Conservation (phyloP, 2,113 vertebrate genomes). For the Heterotilapia buettikoferi region DNA sequence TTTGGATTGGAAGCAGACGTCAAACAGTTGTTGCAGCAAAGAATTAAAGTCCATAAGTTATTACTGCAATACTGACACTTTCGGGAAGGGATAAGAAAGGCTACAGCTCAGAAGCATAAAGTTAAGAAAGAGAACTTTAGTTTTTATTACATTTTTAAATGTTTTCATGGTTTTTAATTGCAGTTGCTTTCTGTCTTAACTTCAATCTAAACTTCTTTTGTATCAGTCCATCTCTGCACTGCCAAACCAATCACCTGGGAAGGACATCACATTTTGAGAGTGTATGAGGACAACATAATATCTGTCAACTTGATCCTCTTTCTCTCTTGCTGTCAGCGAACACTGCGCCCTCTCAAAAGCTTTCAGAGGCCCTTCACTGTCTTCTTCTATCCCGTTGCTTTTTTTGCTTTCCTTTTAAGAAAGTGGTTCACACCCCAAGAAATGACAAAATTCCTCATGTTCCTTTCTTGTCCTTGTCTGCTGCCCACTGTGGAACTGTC, state of each 20-base stretch:
- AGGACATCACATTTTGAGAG: constrained; percentile 53
- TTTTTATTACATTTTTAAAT: background rate
- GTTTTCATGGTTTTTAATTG: background rate
- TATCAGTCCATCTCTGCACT: constrained; percentile 5
- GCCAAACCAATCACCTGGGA: constrained; percentile 54
- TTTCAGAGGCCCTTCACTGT: constrained; percentile 38
- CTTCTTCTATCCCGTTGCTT: background rate
- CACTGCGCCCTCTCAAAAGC: constrained; percentile 32
- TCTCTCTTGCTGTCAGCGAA: constrained; percentile 42
- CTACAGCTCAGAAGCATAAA: background rate
- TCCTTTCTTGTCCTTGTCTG: background rate
- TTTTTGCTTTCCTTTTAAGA: background rate
- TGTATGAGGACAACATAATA: constrained; percentile 40
- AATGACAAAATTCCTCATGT: background rate
- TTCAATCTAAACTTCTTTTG: background rate
- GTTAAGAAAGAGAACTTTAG: background rate
- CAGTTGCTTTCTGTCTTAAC: background rate
- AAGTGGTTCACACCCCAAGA: background rate
- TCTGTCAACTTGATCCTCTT: constrained; percentile 55
- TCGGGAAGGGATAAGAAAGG: fast-evolving
- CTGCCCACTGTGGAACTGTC: background rate
- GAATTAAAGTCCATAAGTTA: fast-evolving
- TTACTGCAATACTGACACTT: background rate
- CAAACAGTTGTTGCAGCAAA: background rate
- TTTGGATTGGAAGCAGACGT: background rate